Conservation (phyloP, 2,797 vertebrate genomes). For the Sebastes flavidus region DNA sequence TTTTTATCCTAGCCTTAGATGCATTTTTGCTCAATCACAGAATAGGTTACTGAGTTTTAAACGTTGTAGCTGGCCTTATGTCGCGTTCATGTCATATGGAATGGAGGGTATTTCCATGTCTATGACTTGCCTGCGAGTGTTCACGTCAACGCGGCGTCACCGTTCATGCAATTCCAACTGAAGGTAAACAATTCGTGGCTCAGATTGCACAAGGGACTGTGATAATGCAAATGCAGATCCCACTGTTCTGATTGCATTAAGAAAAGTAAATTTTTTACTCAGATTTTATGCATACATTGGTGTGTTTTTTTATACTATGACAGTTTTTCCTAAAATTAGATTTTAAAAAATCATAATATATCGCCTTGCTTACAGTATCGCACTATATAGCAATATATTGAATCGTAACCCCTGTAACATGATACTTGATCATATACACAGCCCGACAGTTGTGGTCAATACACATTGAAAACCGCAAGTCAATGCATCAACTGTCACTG, state of each 20-base stretch:
- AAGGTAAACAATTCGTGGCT: not conserved
- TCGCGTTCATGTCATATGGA: rapidly evolving
- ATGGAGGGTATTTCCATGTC: not conserved
- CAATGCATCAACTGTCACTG: not conserved
- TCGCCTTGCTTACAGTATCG: too few species aligned
- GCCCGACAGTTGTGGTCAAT: not conserved
- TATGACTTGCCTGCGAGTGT: not conserved
- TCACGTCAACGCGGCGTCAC: not conserved
- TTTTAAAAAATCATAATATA: too few species aligned
- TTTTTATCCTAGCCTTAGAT: not conserved
- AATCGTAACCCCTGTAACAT: too few species aligned
- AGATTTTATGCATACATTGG: too few species aligned
- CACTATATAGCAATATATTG: too few species aligned
- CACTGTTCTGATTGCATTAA: too few species aligned
- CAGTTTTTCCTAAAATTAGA: too few species aligned
- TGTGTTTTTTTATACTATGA: too few species aligned
- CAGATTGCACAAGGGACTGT: too few species aligned
- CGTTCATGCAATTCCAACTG: not conserved
- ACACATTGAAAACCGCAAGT: not conserved
- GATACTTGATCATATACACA: too few species aligned
- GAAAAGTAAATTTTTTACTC: rapidly evolving
- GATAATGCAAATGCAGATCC: too few species aligned
- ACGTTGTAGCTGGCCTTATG: not conserved
- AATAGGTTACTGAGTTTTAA: not conserved
- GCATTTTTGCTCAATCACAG: not conserved